phyloP scores from a whole-genome alignment of 2,888 invertebrate species.

The Bellardia bayeri region DNA sequence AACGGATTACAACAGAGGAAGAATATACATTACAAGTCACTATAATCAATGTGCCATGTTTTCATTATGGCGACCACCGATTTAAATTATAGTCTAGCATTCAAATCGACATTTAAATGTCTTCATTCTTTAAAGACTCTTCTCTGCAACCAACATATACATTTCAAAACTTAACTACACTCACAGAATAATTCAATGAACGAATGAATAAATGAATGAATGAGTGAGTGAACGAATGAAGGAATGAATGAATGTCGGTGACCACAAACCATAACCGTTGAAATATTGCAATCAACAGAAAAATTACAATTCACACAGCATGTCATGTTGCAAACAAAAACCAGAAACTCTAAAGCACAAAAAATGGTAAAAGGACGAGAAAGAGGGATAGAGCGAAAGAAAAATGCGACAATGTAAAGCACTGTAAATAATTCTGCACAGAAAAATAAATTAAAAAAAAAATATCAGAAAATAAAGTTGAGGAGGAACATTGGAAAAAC shows the following conservation, averaged over 20 bases:
- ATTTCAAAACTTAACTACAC: background rate
- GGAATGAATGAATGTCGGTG: slow-evolving; percentile 60
- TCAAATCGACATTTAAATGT: background rate
- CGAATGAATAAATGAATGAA: slow-evolving; percentile 2
- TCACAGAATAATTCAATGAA: no score
- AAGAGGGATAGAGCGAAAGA: background rate
- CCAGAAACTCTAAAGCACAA: slow-evolving; percentile 24
- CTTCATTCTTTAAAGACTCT: slow-evolving; percentile 25
- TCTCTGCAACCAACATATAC: background rate
- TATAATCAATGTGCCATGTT: no score
- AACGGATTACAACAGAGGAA: no score
- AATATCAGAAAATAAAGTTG: slow-evolving; percentile 1
- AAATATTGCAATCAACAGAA: slow-evolving; percentile 73
- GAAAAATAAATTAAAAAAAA: slow-evolving; percentile 19
- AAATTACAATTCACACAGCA: slow-evolving; percentile 73
- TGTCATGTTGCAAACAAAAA: slow-evolving; percentile 59
- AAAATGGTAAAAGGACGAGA: slow-evolving; percentile 19
- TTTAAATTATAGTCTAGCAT: no score
- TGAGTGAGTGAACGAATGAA: slow-evolving; percentile 6
- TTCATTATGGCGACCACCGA: no score
- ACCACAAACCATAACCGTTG: slow-evolving; percentile 73
- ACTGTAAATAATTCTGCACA: slow-evolving; percentile 32
- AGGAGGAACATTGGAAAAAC: background rate
- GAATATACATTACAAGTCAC: no score
- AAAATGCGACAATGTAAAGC: slow-evolving; percentile 31